phyloP scores from a whole-genome alignment of 2,888 invertebrate genomes.

The Morinoia aosen region DNA sequence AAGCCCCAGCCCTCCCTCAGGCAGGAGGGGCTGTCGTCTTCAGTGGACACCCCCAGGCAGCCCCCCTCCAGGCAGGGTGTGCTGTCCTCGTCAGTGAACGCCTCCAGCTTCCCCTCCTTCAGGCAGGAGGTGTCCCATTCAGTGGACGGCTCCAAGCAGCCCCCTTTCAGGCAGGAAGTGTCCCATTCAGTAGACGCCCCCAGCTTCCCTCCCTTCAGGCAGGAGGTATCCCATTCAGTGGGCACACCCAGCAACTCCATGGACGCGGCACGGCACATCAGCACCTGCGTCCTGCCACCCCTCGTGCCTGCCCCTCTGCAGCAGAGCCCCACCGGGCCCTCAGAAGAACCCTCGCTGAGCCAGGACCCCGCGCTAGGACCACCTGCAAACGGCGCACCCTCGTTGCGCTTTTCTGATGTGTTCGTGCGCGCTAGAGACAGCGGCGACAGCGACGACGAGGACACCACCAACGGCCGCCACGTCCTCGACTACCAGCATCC shows the following conservation, averaged over 20 bases:
- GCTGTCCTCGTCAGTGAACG: background rate
- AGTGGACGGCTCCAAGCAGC: background rate
- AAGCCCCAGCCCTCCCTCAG: background rate
- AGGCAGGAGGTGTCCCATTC: background rate
- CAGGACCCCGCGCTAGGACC: no score
- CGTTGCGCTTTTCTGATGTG: background rate
- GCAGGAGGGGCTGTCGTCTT: conserved; percentile 16
- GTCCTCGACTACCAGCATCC: background rate
- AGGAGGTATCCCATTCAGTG: no score
- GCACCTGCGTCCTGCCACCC: no score
- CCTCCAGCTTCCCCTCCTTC: background rate
- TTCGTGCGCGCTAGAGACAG: background rate
- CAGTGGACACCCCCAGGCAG: background rate
- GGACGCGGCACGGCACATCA: no score
- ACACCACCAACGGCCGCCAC: background rate
- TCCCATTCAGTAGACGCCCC: no score
- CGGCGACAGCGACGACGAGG: background rate
- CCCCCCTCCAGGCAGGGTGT: background rate
- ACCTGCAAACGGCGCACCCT: background rate
- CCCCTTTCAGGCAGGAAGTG: background rate
- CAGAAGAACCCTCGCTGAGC: no score
- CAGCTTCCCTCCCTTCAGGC: no score
- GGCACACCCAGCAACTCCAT: no score
- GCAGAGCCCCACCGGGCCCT: no score
- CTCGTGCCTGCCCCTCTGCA: no score